Conservation (phyloP, 2,888 invertebrate species). For the Hermaeophaga mercurialis region DNA sequence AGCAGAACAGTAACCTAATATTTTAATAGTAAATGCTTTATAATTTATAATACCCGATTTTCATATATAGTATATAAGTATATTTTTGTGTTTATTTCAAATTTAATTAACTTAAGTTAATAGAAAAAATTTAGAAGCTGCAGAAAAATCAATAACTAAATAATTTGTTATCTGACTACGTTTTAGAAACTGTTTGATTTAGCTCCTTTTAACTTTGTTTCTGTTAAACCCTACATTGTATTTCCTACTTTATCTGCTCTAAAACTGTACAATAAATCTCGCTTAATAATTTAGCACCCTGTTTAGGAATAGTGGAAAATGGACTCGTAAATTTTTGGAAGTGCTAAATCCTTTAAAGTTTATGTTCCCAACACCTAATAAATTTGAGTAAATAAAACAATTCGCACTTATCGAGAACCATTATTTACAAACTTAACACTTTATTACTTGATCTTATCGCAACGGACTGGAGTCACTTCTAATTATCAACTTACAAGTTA, state of each 20-base stretch:
- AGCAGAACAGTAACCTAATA: no score
- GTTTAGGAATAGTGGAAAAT: not conserved
- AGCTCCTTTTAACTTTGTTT: no score
- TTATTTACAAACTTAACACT: constrained; percentile 17
- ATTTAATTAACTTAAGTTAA: no score
- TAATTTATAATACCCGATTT: no score
- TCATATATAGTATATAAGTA: no score
- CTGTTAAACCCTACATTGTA: not conserved
- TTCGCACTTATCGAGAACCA: constrained; percentile 9
- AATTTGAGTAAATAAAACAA: constrained; percentile 14
- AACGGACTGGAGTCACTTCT: constrained; percentile 3
- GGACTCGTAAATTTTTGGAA: not conserved
- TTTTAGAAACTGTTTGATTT: no score
- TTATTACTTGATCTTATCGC: constrained; percentile 19
- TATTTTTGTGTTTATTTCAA: no score
- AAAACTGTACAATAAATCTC: not conserved
- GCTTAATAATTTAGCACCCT: not conserved
- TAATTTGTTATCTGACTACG: no score
- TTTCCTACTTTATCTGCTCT: not conserved
- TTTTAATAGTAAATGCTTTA: no score
- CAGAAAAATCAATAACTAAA: no score
- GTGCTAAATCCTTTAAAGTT: not conserved
- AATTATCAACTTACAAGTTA: constrained; percentile 14
- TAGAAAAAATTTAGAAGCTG: no score
- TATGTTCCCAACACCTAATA: constrained; percentile 13